Conservation (phyloP, 2,113 vertebrate species). For the Ceyx cyanopectus region DNA sequence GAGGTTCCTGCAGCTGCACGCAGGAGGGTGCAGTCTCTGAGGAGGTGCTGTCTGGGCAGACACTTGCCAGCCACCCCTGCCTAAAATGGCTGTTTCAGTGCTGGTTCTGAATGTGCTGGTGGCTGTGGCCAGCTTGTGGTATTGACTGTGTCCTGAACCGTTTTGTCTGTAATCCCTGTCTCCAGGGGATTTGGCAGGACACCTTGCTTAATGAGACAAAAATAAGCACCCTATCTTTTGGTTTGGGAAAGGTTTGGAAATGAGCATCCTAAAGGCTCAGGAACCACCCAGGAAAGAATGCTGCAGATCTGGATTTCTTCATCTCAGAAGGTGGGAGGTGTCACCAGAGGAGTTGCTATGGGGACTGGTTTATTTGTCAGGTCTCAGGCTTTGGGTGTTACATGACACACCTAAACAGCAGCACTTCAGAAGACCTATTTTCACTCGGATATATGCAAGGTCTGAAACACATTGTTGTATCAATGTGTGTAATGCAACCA, state of each 20-base stretch:
- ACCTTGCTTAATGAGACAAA: background rate
- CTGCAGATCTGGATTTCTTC: background rate
- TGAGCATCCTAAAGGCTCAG: conserved; percentile 14
- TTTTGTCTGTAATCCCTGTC: background rate
- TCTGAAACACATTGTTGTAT: background rate
- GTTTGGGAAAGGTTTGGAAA: background rate
- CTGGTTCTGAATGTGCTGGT: background rate
- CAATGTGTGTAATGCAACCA: background rate
- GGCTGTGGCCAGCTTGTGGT: fast-evolving
- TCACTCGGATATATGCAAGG: background rate
- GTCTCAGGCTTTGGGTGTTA: background rate
- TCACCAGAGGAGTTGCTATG: background rate
- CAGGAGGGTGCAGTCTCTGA: background rate
- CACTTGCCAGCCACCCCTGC: background rate
- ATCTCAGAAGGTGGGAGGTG: background rate
- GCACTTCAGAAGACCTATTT: background rate
- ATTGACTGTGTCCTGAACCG: background rate
- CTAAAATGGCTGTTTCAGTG: background rate
- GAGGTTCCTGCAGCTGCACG: background rate
- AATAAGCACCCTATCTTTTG: background rate
- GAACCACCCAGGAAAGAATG: background rate
- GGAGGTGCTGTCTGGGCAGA: background rate
- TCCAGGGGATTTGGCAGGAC: background rate
- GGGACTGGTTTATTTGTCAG: background rate
- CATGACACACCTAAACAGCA: background rate